These are phyloP conservation scores for Cyclina sinensis DNA, from an alignment of 1,140 invertebrate genomes.

Conservation along the genomic window DNA sequence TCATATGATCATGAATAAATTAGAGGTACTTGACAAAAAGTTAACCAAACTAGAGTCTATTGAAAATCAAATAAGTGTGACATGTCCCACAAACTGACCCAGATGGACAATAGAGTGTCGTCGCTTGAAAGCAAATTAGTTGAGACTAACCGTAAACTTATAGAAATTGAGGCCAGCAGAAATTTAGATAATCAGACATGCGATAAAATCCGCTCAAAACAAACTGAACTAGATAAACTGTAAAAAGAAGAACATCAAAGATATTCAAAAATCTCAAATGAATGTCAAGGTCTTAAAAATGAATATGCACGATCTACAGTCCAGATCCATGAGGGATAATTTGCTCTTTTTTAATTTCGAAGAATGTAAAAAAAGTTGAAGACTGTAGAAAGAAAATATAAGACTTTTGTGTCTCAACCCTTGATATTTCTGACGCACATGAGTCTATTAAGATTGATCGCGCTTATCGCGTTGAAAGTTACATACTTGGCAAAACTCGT, in stretches of 20 bases:
- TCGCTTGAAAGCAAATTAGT: constrained; percentile 21
- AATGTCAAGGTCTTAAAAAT: neutral
- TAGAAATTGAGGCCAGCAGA: constrained; percentile 30
- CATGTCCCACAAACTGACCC: constrained; percentile 1
- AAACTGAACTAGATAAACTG: neutral
- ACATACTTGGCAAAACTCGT: neutral
- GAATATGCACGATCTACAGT: neutral
- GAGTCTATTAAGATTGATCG: neutral
- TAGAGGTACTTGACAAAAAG: neutral
- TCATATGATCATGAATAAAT: constrained; percentile 7
- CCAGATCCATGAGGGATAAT: constrained; percentile 29
- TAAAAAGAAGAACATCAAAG: neutral
- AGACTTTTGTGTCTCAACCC: no score
- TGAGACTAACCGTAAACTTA: constrained; percentile 19
- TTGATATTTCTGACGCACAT: neutral
- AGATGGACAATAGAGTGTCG: neutral
- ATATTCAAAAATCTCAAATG: neutral
- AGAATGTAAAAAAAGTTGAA: neutral
- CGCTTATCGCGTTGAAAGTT: no score
- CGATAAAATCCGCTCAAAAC: neutral
- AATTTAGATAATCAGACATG: constrained; percentile 19
- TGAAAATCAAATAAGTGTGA: neutral
- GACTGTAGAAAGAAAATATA: constrained; percentile 16
- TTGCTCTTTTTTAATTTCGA: constrained; percentile 21
- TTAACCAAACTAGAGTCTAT: constrained; percentile 24